These are phyloP conservation scores for Picus viridis DNA, from an alignment of 2,797 vertebrate genomes.

Conservation along the genomic window DNA sequence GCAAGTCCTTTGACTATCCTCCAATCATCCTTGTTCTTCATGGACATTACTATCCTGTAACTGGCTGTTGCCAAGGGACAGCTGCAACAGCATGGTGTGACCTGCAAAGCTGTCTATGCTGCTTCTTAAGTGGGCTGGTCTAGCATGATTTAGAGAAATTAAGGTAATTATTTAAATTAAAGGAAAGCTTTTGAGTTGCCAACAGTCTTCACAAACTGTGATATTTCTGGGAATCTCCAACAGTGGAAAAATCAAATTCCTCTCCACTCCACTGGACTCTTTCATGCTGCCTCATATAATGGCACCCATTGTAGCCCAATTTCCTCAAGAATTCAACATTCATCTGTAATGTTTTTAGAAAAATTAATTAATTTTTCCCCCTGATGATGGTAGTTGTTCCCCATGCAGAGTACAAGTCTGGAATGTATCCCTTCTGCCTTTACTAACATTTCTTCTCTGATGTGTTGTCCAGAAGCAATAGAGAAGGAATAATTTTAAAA, in stretches of 20 bases:
- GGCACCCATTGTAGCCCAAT: background rate
- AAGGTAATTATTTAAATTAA: conserved; percentile 2
- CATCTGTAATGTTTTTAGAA: background rate
- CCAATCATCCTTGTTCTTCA: background rate
- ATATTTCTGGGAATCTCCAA: background rate
- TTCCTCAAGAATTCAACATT: conserved; percentile 47
- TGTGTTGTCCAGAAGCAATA: conserved; percentile 8
- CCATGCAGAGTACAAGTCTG: background rate
- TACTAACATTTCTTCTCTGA: background rate
- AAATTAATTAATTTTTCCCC: background rate
- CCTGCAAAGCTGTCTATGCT: background rate
- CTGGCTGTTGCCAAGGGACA: background rate
- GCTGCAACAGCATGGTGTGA: rapidly evolving
- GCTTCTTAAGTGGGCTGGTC: background rate
- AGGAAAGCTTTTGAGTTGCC: background rate
- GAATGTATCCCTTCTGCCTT: background rate
- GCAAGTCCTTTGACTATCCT: background rate
- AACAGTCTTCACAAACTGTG: background rate
- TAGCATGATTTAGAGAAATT: background rate
- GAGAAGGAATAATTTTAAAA: background rate
- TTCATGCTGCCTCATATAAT: conserved; percentile 16
- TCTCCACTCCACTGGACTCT: background rate
- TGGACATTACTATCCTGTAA: background rate
- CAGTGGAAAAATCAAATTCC: conserved; percentile 18
- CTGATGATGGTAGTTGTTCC: background rate